Evolutionary conservation across 2,113 vertebrate genomes (phyloP), one percentile per base, ranked within the genome.

Genomic region (Alosa alosa): DNA sequence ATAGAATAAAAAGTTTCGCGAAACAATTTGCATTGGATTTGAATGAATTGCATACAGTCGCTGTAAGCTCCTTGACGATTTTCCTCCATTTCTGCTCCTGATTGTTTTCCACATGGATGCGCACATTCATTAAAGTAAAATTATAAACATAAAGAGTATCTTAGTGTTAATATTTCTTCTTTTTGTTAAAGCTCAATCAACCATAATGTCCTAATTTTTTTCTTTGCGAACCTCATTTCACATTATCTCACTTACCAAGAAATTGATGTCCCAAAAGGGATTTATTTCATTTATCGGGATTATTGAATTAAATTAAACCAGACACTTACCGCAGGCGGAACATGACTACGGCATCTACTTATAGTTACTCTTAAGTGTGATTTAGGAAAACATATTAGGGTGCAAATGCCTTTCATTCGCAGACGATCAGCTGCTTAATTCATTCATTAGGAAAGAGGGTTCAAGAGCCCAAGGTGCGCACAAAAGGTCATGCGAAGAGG

Each of bases 291-390:
- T 95, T 95, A 95, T 95, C 92, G 83, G 94, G 94, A 95, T 95
- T 96, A 95, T 96, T 96, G 94, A 96, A 96, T 96, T 96, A 96
- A 96, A 96, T 95, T 95, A 95, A 95, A 95, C 91, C 89, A 94
- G 95, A 96, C 95, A 95, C 94, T 93, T 94, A 94, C 91, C 88
- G 91, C 92, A 91, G 94, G 91, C 91, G 41, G 89, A 92, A 91
- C 91, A 91, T 91, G 90, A 90, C 92, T 92, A 94, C 91, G 92
- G 92, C 92, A 93, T 94, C 94, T 94, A 93, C 91, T 94, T 94
- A 93, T 91, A 94, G 93, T 90, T 92, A 91, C 92, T 93, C 92
- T 89, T 94, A 91, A 92, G 90, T 91, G 90, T 93, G 93, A 93
- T 93, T 94, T 93, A 93, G 91, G 92, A 91, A 94, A 93, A 94